Evolutionary conservation across 1,140 invertebrate species (phyloP).

Genomic region (Calephelis nemesis): DNA sequence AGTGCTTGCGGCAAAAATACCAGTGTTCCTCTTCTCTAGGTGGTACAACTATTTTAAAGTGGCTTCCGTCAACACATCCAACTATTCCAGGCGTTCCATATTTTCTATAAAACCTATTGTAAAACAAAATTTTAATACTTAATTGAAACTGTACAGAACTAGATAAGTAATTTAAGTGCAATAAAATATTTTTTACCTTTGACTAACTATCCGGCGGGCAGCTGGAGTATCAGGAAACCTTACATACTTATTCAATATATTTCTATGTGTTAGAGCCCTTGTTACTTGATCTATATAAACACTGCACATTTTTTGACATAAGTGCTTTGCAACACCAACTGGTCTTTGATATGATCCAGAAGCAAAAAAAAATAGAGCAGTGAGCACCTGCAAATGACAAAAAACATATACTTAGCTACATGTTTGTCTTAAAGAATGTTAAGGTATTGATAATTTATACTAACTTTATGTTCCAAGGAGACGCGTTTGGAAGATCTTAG

Average conservation of each 20-base stretch:
- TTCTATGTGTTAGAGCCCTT: conserved; percentile 20
- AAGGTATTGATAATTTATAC: neutral
- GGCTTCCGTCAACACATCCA: conserved; percentile 19
- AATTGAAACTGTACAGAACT: too few relatives aligned
- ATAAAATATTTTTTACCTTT: conserved; percentile 3
- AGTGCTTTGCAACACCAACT: conserved; percentile 23
- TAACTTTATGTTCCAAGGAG: conserved; percentile 21
- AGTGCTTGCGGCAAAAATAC: conserved; percentile 27
- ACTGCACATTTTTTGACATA: conserved; percentile 31
- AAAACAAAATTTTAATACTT: neutral
- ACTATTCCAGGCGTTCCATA: conserved; percentile 15
- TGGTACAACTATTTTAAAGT: conserved; percentile 13
- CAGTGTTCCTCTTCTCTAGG: conserved; percentile 7
- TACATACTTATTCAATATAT: conserved; percentile 25
- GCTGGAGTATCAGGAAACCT: conserved; percentile 23
- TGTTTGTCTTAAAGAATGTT: too few relatives aligned
- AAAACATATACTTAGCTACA: too few relatives aligned
- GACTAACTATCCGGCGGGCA: conserved; percentile 23
- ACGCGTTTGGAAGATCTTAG: conserved; percentile 25
- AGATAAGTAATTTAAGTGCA: too few relatives aligned
- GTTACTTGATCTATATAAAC: conserved; percentile 28
- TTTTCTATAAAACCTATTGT: conserved; percentile 21
- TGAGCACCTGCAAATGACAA: conserved; percentile 21
- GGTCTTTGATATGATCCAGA: conserved; percentile 24
- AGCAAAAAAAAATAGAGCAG: conserved; percentile 28